Base-by-base conservation (phyloP, 1,140 invertebrate genomes). In the Dendrolimus kikuchii region DNA sequence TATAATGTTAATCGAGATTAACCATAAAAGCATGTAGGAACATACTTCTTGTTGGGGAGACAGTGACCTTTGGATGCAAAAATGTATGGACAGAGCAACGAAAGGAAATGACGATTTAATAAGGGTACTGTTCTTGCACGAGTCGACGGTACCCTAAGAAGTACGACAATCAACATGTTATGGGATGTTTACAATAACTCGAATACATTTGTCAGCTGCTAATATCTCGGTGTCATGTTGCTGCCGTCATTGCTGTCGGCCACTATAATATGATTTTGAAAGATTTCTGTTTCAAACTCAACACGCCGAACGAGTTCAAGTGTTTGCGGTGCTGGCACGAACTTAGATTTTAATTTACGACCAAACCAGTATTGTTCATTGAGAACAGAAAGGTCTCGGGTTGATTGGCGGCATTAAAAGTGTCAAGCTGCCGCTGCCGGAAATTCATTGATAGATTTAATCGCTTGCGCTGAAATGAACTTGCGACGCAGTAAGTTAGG, bases 381-480 rank as follows among this genome's bases (percentile, higher is more conserved):
- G 64, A 79, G 60, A 65, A 59, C 63, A 23, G 23, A 23, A 23
- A 23, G 70, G 55, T 51, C 57, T 64, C 66, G 59, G 66, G 74
- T 76, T 78, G 75, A 79, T 81, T 81, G 72, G 68, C 77, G 74
- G 71, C 70, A 75, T 71, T 73, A 71, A 73, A 84, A 78, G 76
- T 84, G 79, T 84, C 81, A 82, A 81, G 65, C 68, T 62, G 55
- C 46, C 48, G 53, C 51, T 74, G 71, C 72, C 81, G 81, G 81
- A 84, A 80, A 81, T 74, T 81, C 79, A 79, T 81, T 81, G 81
- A 84, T 84, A 81, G 81, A 76, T 77, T 81, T 81, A 76, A 77
- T 70, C 70, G 73, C 68, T 53, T 60, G 68, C 60, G 66, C 77
- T 76, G 71, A 77, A 78, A 84, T 74, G 23, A 74, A 64, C 72